These are phyloP conservation scores for Netelia melanura DNA, from an alignment of 2,888 invertebrate species.

Conservation along the genomic window DNA sequence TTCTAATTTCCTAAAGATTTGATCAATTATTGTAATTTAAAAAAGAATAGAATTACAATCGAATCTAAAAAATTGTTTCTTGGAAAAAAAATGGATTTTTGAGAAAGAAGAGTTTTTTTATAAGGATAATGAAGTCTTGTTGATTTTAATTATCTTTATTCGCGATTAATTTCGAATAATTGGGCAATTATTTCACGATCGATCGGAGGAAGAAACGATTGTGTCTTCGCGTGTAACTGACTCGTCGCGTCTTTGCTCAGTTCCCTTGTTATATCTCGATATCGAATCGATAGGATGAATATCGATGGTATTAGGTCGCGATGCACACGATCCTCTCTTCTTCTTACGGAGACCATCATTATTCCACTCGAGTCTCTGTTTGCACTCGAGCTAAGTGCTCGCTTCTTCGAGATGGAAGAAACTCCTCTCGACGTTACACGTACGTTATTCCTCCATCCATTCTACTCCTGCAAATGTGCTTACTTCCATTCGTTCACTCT, in stretches of 20 bases:
- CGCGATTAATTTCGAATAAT: constrained; percentile 15
- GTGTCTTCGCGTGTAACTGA: neutral
- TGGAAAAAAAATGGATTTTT: neutral
- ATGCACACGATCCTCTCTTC: constrained; percentile 19
- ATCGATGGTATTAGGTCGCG: constrained; percentile 3
- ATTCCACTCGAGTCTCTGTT: constrained; percentile 67
- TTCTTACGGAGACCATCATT: constrained; percentile 60
- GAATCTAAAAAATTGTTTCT: no score
- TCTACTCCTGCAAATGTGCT: neutral
- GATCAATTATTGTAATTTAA: neutral
- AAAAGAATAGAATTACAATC: no score
- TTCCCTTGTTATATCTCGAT: constrained; percentile 15
- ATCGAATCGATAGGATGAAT: constrained; percentile 40
- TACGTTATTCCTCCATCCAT: neutral
- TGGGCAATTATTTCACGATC: neutral
- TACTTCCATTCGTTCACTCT: constrained; percentile 7
- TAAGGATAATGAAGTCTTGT: neutral
- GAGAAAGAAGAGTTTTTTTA: neutral
- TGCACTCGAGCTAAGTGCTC: constrained; percentile 67
- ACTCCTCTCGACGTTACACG: constrained; percentile 10
- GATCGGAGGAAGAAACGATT: constrained; percentile 5
- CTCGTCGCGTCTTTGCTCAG: neutral
- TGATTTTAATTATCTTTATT: neutral
- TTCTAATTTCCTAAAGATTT: neutral
- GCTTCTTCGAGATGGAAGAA: constrained; percentile 50